Percentiles rank a stretch among this genome's conserved stretches.
Conservation (phyloP, 2,888 invertebrate genomes). For the Rhimphoctona megacephalus region DNA sequence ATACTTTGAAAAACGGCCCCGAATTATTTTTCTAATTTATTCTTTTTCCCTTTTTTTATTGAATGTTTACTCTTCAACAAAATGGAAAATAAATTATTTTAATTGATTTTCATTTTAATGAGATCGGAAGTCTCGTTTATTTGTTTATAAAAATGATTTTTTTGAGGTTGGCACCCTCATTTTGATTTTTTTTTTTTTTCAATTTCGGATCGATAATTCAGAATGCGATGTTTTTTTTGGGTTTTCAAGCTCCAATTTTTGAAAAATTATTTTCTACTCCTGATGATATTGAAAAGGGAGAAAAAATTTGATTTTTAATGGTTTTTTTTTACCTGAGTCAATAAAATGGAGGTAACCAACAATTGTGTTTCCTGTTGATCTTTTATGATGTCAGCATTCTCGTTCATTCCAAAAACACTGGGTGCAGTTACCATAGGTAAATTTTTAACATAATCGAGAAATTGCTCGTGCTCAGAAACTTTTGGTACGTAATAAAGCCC, state of each 20-base stretch:
- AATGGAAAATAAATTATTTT: background rate
- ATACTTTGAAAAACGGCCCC: background rate
- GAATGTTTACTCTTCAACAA: background rate
- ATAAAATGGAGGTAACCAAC: slow-evolving; percentile 90
- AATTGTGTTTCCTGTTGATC: slow-evolving; percentile 94
- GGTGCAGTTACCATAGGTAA: slow-evolving; percentile 93
- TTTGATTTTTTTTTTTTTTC: background rate
- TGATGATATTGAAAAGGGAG: background rate
- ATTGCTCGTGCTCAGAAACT: slow-evolving; percentile 90
- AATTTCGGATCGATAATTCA: too few species aligned
- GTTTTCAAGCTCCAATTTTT: background rate
- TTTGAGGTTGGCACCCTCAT: too few species aligned
- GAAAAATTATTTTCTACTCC: background rate
- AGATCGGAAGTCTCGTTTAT: background rate
- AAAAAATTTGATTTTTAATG: background rate
- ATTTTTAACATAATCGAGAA: slow-evolving; percentile 88
- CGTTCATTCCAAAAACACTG: slow-evolving; percentile 95
- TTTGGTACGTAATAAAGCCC: slow-evolving; percentile 91
- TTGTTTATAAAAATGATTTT: background rate
- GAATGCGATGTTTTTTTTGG: background rate
- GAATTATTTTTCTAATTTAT: background rate
- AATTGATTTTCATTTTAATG: background rate
- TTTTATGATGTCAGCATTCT: slow-evolving; percentile 96
- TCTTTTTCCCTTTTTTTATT: background rate
- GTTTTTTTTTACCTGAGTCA: slow-evolving; percentile 89